Evolutionary conservation across 92 coral and sea anemone species (phyloP), one percentile per base, ranked within the genome.

Genomic region (Palythoa caribaeorum): DNA sequence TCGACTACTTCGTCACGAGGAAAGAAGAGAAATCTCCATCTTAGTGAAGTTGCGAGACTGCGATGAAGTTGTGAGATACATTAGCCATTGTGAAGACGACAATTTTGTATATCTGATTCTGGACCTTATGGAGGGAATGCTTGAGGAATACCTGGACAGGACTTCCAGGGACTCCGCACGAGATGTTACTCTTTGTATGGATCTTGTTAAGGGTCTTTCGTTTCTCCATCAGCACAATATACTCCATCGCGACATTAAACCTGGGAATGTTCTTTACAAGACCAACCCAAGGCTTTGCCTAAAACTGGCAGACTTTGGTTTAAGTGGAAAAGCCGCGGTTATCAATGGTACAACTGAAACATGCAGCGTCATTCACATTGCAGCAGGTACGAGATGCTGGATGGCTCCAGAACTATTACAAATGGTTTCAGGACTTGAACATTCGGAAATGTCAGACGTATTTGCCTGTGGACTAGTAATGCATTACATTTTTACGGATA

Each of bases 331-430:
- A 21, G 36, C 39, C 38, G 15, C 73, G 0, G 11, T 80, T 28
- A 7, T 10, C 17, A 71, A 79, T 8, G 68, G 83, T 36, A 86
- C 75, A 21, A 78, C 83, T 4, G 83, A 59, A 76, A 75, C 73
- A 36, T 57, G 73, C 15, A 79, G 72, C 39, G 84, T 79, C 16
- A 62, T 80, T 66, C 84, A 80, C n/a, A 57, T 59, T 19, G 89
- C 68, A 11, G 83, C 89, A 13, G 88, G 88, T 72, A 85, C 89
- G 55, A 74, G 89, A 57, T 74, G 89, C 40, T 86, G 89, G 89
- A 86, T 86, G 89, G 89, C 89, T 21, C 84, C 89, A 76, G 89
- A 86, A 21, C 89, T 86, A 6, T 9, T 63, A 15, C 53, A 10
- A 38, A 51, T 14, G 36, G 65, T 7, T 9, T 38, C 63, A 59